Evolutionary conservation across 2,797 vertebrate species (phyloP), one percentile per base, ranked within the genome.

Genomic region (Scomberomorus guttatus): DNA sequence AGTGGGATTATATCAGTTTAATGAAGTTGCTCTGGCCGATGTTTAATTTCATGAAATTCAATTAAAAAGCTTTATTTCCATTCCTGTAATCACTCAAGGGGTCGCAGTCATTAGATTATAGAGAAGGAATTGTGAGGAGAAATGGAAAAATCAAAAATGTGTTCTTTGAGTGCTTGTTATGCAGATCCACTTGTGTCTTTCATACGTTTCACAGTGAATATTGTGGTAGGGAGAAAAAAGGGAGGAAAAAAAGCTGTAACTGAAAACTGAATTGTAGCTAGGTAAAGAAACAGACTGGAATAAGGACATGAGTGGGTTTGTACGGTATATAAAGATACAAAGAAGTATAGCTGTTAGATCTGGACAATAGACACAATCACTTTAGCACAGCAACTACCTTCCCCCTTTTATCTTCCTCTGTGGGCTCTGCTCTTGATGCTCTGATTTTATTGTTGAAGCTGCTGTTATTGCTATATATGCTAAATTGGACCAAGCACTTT

Each of bases 11-110:
- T 91, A 93, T 94, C 92, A 89, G 59, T 91, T 88, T 88, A 93
- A 93, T 91, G 89, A 91, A 90, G 83, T 89, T 90, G 73, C 89
- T 90, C 83, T 63, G 80, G 81, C 81, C 64, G 32, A 84, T 87
- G 90, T 92, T 92, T 91, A 87, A 93, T 94, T 92, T 91, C 50
- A 87, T 76, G 69, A 86, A 92, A 90, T 91, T 93, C 85, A 91
- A 89, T 94, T 93, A 90, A 90, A 90, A 92, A 78, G 58, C 74
- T 89, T 87, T 82, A 82, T 84, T 91, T 87, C 85, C 55, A 77
- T 81, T 87, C 79, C 56, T 76, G 79, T 73, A 84, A 90, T 91
- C 85, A 90, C 75, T 89, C 80, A 78, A 81, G 79, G 83, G 89
- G 72, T 72, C 64, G 50, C 48, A 22, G 18, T 77, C 55, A 87